A percentile compares a stretch with the other conserved stretches of the same genome.
These are phyloP conservation scores for Astropecten irregularis DNA, from an alignment of 53 echinoderm and acorn worm genomes.

Conservation along the genomic window DNA sequence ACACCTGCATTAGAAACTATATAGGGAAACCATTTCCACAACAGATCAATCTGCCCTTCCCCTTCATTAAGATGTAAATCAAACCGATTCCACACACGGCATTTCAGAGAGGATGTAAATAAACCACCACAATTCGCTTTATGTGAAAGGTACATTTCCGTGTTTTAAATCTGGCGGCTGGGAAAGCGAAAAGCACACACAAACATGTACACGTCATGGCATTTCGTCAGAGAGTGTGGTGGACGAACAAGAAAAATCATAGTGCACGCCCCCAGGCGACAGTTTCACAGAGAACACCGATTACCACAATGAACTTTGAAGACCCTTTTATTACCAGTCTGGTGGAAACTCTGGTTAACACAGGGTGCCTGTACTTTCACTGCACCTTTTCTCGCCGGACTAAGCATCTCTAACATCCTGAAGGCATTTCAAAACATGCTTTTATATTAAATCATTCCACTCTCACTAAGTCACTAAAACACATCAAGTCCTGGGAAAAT, in stretches of 20 bases:
- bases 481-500: no score
- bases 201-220: background rate
- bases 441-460: slow-evolving; percentile 39
- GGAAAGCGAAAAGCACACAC: background rate
- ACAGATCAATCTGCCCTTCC: no score
- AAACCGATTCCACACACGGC: no score
- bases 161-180: no score
- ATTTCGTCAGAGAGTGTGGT: background rate
- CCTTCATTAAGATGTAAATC: no score
- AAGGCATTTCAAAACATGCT: slow-evolving; percentile 1
- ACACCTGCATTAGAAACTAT: no score
- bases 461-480: no score
- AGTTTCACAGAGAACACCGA: background rate
- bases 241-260: background rate
- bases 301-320: background rate
- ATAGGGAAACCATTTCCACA: no score
- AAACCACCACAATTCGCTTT: no score
- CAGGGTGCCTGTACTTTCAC: slow-evolving; percentile 33
- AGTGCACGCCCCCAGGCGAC: background rate
- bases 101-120: no score
- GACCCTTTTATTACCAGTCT: background rate
- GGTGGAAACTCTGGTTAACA: background rate
- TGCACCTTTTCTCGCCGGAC: background rate
- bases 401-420: slow-evolving; percentile 4
- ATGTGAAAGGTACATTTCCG: no score